These are phyloP conservation scores for Chelonia mydas DNA, from an alignment of 2,797 vertebrate genomes.

Conservation along the genomic window DNA sequence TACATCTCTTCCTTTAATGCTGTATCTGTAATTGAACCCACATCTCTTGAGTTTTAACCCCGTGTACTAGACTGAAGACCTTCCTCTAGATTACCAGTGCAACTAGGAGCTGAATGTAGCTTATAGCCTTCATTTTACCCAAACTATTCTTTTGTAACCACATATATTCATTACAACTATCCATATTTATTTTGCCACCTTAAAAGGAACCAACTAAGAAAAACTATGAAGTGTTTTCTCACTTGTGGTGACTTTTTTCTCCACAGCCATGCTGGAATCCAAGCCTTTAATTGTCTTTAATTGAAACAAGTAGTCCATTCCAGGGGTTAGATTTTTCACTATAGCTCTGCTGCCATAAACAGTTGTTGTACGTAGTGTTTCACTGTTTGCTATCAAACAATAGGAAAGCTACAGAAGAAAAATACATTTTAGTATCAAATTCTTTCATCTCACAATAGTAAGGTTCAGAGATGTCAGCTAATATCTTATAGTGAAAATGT, in stretches of 20 bases:
- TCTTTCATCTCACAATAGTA: neutral
- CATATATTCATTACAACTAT: neutral
- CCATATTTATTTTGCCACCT: neutral
- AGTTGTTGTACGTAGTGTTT: slow-evolving; percentile 66
- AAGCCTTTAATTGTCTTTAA: slow-evolving; percentile 85
- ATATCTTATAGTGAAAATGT: neutral
- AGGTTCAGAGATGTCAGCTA: neutral
- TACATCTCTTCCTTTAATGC: neutral
- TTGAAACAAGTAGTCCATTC: slow-evolving; percentile 85
- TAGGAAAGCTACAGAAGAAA: slow-evolving; percentile 81
- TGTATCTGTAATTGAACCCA: neutral
- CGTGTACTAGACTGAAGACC: neutral
- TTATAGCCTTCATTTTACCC: neutral
- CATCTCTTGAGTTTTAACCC: neutral
- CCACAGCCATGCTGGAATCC: slow-evolving; percentile 79
- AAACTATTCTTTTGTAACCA: neutral
- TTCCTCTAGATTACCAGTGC: neutral
- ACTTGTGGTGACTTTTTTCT: slow-evolving; percentile 86
- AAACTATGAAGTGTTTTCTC: slow-evolving; percentile 71
- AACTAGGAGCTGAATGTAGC: neutral
- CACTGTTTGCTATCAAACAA: slow-evolving; percentile 59
- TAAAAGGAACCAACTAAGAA: neutral
- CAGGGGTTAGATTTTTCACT: slow-evolving; percentile 85
- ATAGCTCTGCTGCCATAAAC: slow-evolving; percentile 76
- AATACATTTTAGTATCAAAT: neutral